These are phyloP conservation scores for Miltochrista miniata DNA, from an alignment of 2,888 invertebrate species.

Conservation along the genomic window DNA sequence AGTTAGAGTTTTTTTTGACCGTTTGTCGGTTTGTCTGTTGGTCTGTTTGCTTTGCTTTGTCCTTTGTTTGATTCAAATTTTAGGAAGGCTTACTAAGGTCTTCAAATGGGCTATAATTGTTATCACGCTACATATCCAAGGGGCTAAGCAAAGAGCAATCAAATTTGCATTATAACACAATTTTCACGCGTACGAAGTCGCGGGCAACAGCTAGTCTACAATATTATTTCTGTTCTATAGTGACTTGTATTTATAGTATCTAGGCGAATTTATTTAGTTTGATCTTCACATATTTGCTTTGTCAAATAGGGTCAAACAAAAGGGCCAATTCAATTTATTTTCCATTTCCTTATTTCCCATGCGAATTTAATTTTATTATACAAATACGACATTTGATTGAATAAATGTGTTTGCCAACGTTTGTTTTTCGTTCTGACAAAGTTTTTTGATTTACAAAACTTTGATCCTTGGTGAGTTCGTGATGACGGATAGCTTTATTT, in stretches of 20 bases:
- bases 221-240: no score
- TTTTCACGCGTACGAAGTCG: no score
- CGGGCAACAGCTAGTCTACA: no score
- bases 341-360: slow-evolving; percentile 66
- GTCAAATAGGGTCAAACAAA: slow-evolving; percentile 45
- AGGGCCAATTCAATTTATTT: slow-evolving; percentile 68
- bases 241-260: not conserved
- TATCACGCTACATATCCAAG: no score
- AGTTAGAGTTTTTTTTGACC: no score
- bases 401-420: slow-evolving; percentile 22
- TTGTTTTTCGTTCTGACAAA: slow-evolving; percentile 22
- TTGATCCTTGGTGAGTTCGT: slow-evolving; percentile 15
- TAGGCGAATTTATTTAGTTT: slow-evolving; percentile 3
- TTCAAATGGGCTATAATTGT: no score
- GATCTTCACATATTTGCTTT: slow-evolving; percentile 56
- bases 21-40: no score
- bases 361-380: slow-evolving; percentile 56
- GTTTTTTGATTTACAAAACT: slow-evolving; percentile 35
- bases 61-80: no score
- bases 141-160: no score
- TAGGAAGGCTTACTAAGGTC: no score
- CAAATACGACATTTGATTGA: slow-evolving; percentile 44
- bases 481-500: not conserved
- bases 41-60: no score
- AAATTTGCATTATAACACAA: no score